These are phyloP conservation scores for Agelaius phoeniceus DNA, from an alignment of 2,113 vertebrate species.

Conservation along the genomic window DNA sequence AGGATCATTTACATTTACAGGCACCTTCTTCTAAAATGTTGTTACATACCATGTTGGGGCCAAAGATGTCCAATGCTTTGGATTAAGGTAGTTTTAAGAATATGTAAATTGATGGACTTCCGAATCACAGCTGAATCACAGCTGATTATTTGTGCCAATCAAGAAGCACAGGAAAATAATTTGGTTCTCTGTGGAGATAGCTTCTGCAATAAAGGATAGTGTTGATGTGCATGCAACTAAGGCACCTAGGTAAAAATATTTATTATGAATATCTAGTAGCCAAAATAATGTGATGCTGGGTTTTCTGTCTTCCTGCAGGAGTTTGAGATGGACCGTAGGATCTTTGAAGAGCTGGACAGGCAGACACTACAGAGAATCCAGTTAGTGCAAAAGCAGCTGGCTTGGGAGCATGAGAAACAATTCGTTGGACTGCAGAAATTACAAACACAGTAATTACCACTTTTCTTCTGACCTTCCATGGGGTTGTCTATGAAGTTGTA, in stretches of 20 bases:
- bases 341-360: constrained; percentile 77
- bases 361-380: constrained; percentile 73
- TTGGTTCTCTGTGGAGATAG: not conserved
- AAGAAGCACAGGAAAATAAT: not conserved
- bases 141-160: not conserved
- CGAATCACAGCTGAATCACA: not conserved
- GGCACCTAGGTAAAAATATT: not conserved
- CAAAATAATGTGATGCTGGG: not conserved
- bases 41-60: not conserved
- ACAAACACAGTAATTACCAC: constrained; percentile 73
- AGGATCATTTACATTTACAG: not conserved
- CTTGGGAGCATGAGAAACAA: constrained; percentile 85
- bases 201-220: not conserved
- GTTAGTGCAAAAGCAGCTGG: constrained; percentile 79
- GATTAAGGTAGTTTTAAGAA: not conserved
- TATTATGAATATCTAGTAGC: not conserved
- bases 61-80: not conserved
- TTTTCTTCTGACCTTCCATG: not conserved
- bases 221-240: not conserved
- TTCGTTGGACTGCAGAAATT: constrained; percentile 81
- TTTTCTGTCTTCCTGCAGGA: constrained; percentile 73
- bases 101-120: not conserved
- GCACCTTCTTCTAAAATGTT: not conserved
- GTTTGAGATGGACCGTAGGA: constrained; percentile 78
- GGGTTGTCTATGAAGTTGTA: not conserved